A percentile compares a stretch with the other conserved stretches of the same genome.
Evolutionary conservation across 2,797 vertebrate genomes (phyloP).

Genomic region (Cyprinodon diabolis): DNA sequence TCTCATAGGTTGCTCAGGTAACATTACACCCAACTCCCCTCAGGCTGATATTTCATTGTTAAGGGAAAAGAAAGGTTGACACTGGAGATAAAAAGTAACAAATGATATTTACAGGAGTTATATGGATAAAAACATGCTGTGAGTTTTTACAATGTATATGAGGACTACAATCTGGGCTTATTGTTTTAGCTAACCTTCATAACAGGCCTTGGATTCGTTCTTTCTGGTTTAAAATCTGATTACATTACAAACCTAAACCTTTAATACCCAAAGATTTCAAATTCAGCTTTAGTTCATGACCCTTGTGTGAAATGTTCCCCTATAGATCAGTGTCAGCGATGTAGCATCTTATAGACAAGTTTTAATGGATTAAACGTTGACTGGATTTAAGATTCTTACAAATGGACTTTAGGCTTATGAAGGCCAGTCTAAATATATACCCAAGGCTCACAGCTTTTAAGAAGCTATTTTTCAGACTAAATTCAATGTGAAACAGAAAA

Average conservation of each 20-base stretch:
- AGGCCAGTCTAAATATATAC: constrained; percentile 70
- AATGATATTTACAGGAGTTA: constrained; percentile 21
- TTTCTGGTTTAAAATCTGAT: constrained; percentile 59
- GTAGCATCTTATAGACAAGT: constrained; percentile 42
- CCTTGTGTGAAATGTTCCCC: constrained; percentile 22
- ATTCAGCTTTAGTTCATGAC: constrained; percentile 24
- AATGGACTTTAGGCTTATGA: constrained; percentile 64
- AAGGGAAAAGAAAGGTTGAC: constrained; percentile 18
- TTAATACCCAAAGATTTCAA: constrained; percentile 31
- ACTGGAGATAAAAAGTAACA: constrained; percentile 16
- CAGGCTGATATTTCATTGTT: constrained; percentile 70
- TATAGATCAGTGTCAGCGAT: constrained; percentile 26
- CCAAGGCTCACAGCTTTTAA: constrained; percentile 60
- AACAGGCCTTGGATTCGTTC: constrained; percentile 36
- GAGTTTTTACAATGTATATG: constrained; percentile 33
- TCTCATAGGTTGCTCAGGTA: constrained; percentile 72
- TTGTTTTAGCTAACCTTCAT: constrained; percentile 17
- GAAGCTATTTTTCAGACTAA: constrained; percentile 69
- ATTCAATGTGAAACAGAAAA: constrained; percentile 72
- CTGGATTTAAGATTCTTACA: constrained; percentile 63
- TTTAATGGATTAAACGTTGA: constrained; percentile 59
- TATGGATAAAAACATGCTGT: constrained; percentile 14
- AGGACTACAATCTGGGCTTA: constrained; percentile 33
- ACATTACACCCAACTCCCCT: constrained; percentile 66
- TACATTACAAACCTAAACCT: constrained; percentile 49